Base-by-base conservation (phyloP, 2,113 vertebrate genomes). In the Lepus europaeus region DNA sequence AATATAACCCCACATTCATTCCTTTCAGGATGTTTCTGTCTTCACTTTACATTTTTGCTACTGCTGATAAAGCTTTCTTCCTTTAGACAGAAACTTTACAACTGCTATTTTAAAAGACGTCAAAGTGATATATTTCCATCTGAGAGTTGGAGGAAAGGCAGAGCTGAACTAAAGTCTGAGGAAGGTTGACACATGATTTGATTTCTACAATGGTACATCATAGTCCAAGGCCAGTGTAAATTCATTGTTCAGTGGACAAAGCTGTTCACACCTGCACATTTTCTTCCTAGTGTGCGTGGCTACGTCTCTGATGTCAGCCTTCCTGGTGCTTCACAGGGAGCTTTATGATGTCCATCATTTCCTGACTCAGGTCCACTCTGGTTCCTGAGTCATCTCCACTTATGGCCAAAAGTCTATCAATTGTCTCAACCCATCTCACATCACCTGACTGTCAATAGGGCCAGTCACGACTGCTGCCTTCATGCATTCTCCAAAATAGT, bases 71-170 rank as follows among this genome's bases (percentile, higher is more conserved):
- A 49, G 27, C 73, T 16, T 39, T 94, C 74, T 64, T 87, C 33
- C 20, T 76, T 87, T 19, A 86, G n/a, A 70, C 29, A 64, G 72
- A 92, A 92, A 94, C 20, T 31, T 77, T 81, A 39, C 31, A 59
- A 9, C n/a, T 88, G 33, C 33, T 84, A 20, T 90, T 95, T 88
- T 90, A 59, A 77, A 85, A 72, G 25, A 5, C 31, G 89, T 70
- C 68, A 22, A 53, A 64, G 17, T 81, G 20, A 90, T 77, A 29
- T 84, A 49, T 86, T 73, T 87, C 64, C 78, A 13, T 70, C 22
- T 33, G 78, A 72, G 9, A 79, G n/a, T 29, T 77, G 33, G 33
- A 88, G 63, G 33, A 82, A 83, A 95, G 14, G 66, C 25, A 91
- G 33, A 78, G 89, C 11, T 31, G 36, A 88, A 79, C 6, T 45